Evolutionary conservation across 2,113 vertebrate species (phyloP), one percentile per base, ranked within the genome.

Genomic region (Benitochromis conjunctus): DNA sequence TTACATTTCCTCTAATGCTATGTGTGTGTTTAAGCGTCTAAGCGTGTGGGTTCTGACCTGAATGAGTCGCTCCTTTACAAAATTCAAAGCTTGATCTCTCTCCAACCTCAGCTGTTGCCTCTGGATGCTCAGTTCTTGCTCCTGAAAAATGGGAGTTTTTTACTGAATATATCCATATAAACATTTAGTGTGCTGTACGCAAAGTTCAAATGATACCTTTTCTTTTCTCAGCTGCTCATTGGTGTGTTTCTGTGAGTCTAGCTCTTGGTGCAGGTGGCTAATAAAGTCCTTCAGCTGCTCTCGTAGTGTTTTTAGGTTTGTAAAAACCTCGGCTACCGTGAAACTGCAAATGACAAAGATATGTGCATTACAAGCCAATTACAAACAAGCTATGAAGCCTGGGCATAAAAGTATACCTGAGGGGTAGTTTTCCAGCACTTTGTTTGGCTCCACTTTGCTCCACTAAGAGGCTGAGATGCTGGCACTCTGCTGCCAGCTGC

Each of bases 31-130:
- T 71, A 19, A 19, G 76, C 84, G 19, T 80, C 16, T 34, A 8
- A 55, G 9, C 6, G 11, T 19, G 14, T 36, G 21, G 13, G 9
- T 78, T 79, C 3, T 12, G 81, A 96, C 96, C 94, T 96, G 93
- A 80, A 88, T 86, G 77, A 92, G 95, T 29, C 81, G 91, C 21
- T 96, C 89, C 89, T 93, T 96, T 6, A 96, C 69, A 57, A 90
- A 90, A 41, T 90, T 88, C 79, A 95, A 77, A 34, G 93, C 95
- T 79, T 90, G 94, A 66, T 95, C 84, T 82, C 92, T 93, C 79
- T 96, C 95, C 21, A 57, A 29, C 43, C 79, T 84, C 54, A 96
- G 56, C 89, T 95, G 93, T 16, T 96, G 92, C 36, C 69, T 93
- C 87, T 96, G 93, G 69, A 93, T 78, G 60, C 81, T 90, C 60